Evolutionary conservation across 2,888 invertebrate species (phyloP).

Genomic region (Ethmia dodecea): DNA sequence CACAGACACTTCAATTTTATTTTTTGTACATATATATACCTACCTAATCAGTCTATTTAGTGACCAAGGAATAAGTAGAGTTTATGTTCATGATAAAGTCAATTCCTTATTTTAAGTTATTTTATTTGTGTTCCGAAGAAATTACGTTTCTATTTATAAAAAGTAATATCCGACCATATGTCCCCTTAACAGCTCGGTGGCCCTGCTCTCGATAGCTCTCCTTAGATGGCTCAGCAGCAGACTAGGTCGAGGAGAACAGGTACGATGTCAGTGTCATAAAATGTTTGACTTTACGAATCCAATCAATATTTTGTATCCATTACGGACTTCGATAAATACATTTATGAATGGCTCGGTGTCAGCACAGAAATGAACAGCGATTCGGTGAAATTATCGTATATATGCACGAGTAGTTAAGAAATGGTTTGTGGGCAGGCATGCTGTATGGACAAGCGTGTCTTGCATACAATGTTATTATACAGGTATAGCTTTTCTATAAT

Average conservation of each 20-base stretch:
- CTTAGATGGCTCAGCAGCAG: constrained; percentile 73
- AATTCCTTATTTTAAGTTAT: too few relatives aligned
- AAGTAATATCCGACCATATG: constrained; percentile 51
- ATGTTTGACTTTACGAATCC: constrained; percentile 36
- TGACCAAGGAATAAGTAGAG: too few relatives aligned
- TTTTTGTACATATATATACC: too few relatives aligned
- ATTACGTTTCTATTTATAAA: constrained; percentile 26
- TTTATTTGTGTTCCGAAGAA: too few relatives aligned
- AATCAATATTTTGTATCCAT: constrained; percentile 31
- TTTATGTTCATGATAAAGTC: too few relatives aligned
- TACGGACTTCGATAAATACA: constrained; percentile 30
- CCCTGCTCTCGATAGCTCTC: constrained; percentile 75
- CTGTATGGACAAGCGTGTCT: constrained; percentile 55
- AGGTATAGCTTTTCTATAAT: too few relatives aligned
- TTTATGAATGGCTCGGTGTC: constrained; percentile 8
- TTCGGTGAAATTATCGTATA: constrained; percentile 12
- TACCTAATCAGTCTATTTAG: too few relatives aligned
- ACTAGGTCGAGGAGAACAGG: constrained; percentile 75
- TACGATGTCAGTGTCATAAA: constrained; percentile 69
- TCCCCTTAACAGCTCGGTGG: constrained; percentile 66
- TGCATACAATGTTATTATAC: too few relatives aligned
- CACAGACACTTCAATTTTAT: too few relatives aligned
- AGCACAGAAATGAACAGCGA: constrained; percentile 25
- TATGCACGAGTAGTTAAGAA: constrained; percentile 15
- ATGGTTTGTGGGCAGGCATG: constrained; percentile 30